Conservation (phyloP, 1,140 invertebrate genomes). For the fruit fly (Drosophila melanogaster) region DNA sequence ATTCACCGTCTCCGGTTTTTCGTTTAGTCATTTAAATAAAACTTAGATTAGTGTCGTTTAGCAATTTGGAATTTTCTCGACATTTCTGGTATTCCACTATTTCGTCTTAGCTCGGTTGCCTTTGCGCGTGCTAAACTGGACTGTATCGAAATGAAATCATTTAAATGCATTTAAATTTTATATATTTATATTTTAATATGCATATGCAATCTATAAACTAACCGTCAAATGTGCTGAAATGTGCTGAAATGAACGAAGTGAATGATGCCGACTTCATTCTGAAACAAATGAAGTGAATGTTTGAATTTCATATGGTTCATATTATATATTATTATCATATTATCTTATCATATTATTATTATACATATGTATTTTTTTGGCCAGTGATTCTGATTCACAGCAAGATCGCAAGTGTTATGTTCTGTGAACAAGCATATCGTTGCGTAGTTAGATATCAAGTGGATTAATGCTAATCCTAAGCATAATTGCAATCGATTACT, state of each 20-base stretch:
- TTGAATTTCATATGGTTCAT: too few species aligned
- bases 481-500: too few species aligned
- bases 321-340: too few species aligned
- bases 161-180: too few species aligned
- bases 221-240: too few species aligned
- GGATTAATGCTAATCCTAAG: too few species aligned
- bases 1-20: conserved; percentile 15
- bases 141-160: conserved; percentile 41
- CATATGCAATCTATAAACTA: too few species aligned
- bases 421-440: conserved; percentile 11
- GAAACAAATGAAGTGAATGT: too few species aligned
- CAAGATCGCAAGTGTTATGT: conserved; percentile 18
- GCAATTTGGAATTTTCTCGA: conserved; percentile 71
- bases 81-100: conserved; percentile 39
- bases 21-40: conserved; percentile 72
- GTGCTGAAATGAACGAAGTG: too few species aligned
- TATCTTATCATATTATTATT: too few species aligned
- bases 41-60: conserved; percentile 80
- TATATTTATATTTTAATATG: too few species aligned
- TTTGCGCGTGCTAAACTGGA: conserved; percentile 60
- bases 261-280: too few species aligned
- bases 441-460: conserved; percentile 3
- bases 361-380: background rate
- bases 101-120: background rate
- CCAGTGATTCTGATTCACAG: conserved; percentile 36